These are phyloP conservation scores for Montipora capitata DNA, from an alignment of 92 coral and sea anemone species.

Conservation along the genomic window DNA sequence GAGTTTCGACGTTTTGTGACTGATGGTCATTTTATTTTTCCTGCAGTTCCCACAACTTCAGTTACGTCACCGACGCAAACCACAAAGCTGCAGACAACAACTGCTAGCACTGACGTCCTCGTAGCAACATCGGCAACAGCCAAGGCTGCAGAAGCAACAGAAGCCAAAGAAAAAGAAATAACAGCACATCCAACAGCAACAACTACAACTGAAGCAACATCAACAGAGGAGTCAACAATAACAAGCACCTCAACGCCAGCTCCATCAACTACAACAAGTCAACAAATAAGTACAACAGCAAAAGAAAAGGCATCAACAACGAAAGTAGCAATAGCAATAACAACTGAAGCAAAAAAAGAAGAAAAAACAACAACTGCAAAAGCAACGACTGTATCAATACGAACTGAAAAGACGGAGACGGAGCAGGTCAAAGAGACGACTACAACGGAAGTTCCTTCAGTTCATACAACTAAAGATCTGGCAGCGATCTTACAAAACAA, in stretches of 20 bases:
- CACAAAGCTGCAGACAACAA: constrained; percentile 23
- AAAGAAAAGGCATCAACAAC: constrained; percentile 6
- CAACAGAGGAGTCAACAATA: constrained; percentile 19
- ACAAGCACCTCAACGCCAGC: constrained; percentile 39
- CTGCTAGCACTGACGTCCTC: no score
- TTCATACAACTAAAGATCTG: background rate
- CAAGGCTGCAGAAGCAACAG: background rate
- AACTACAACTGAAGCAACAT: constrained; percentile 4
- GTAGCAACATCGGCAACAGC: constrained; percentile 2
- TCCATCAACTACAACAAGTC: constrained; percentile 28
- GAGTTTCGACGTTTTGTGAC: no score
- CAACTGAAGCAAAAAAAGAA: background rate
- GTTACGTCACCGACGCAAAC: constrained; percentile 29
- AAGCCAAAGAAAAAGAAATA: background rate
- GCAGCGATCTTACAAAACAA: no score
- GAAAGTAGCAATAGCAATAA: constrained; percentile 13
- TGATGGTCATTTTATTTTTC: no score
- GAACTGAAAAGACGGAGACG: background rate
- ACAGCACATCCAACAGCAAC: constrained; percentile 36
- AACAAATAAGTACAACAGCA: background rate
- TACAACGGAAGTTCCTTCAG: constrained; percentile 11
- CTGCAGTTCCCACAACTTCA: constrained; percentile 17
- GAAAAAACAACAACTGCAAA: constrained; percentile 3
- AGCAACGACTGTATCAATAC: constrained; percentile 20
- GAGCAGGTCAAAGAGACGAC: background rate